phyloP scores from a whole-genome alignment of 2,113 vertebrate species.

The Lepidothrix coronata region DNA sequence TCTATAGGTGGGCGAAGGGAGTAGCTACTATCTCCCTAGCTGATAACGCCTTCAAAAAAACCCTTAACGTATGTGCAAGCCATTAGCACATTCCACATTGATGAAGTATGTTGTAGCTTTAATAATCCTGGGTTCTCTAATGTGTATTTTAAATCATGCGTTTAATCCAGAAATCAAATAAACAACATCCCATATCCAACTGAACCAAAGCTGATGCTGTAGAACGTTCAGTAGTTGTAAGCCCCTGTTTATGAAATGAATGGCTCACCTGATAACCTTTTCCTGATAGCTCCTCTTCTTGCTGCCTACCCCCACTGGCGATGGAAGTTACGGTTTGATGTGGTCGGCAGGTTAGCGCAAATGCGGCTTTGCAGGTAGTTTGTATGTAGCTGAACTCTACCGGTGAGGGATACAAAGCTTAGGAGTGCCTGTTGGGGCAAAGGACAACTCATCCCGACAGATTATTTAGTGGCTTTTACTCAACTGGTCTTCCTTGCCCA shows the following conservation, averaged over 20 bases:
- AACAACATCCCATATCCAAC: not conserved
- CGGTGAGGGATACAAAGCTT: not conserved
- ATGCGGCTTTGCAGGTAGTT: not conserved
- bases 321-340: not conserved
- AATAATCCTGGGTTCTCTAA: not conserved
- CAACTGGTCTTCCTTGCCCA: not conserved
- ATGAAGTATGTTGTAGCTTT: not conserved
- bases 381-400: accelerated
- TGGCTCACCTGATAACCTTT: slow-evolving; percentile 16
- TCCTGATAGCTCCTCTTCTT: not conserved
- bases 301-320: not conserved
- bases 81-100: slow-evolving; percentile 7
- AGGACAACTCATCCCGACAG: not conserved
- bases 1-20: not conserved
- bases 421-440: not conserved
- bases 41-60: not conserved
- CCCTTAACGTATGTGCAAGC: not conserved
- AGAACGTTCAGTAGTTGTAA: not conserved
- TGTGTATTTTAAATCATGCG: not conserved
- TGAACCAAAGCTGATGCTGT: not conserved
- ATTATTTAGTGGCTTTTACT: not conserved
- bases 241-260: not conserved
- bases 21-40: not conserved
- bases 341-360: not conserved
- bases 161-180: slow-evolving; percentile 1